A percentile compares a stretch with the other conserved stretches of the same genome.
Conservation (phyloP, 2,888 invertebrate species). For the Acleris literana region DNA sequence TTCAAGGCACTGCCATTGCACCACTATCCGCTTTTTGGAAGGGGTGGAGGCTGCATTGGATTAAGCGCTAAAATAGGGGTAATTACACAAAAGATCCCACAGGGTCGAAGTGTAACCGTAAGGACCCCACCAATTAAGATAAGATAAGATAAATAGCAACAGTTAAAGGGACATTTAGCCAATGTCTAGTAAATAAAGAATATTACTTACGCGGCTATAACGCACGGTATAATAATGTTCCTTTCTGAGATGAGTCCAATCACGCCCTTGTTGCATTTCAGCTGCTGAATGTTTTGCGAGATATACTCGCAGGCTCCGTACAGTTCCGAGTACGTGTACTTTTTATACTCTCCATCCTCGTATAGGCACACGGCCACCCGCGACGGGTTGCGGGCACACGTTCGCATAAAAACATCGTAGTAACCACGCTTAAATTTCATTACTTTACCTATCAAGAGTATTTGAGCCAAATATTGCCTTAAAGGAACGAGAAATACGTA, state of each 20-base stretch:
- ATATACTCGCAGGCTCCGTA: conserved; percentile 76
- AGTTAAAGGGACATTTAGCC: too few relatives aligned
- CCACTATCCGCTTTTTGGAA: too few relatives aligned
- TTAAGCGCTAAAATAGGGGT: too few relatives aligned
- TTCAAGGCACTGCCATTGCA: too few relatives aligned
- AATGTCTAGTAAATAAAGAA: not conserved
- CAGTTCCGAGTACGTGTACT: conserved; percentile 73
- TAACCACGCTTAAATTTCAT: conserved; percentile 65
- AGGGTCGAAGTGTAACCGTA: too few relatives aligned
- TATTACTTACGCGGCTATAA: conserved; percentile 81
- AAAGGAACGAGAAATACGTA: not conserved
- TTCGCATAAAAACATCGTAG: conserved; percentile 71
- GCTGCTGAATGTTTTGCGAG: conserved; percentile 67
- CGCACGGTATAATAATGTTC: conserved; percentile 78
- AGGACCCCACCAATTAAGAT: too few relatives aligned
- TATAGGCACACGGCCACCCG: conserved; percentile 65
- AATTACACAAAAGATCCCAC: too few relatives aligned
- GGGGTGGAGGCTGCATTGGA: too few relatives aligned
- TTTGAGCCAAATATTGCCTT: conserved; percentile 2
- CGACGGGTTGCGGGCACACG: conserved; percentile 67
- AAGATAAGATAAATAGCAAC: too few relatives aligned
- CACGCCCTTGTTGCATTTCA: conserved; percentile 63
- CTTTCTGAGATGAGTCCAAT: conserved; percentile 79
- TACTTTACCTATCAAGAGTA: conserved; percentile 17
- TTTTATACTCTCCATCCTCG: conserved; percentile 57